Conservation (phyloP, 2,113 vertebrate species). For the Pantherophis guttatus region DNA sequence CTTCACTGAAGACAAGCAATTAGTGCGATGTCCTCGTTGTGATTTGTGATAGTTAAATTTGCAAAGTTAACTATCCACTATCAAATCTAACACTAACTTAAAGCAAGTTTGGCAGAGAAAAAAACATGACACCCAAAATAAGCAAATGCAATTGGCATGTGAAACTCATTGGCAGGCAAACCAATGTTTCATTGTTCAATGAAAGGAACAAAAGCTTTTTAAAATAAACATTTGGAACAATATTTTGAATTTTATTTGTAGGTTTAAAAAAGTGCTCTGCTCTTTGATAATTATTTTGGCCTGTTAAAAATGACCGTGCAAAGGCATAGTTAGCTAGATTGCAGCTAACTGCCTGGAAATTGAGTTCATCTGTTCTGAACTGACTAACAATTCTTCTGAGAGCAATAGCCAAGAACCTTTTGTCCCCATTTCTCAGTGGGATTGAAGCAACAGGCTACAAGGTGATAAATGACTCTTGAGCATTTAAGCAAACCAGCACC, state of each 20-base stretch:
- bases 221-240: background rate
- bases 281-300: background rate
- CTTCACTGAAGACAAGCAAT: background rate
- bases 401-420: background rate
- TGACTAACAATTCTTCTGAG: background rate
- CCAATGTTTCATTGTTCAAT: background rate
- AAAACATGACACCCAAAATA: background rate
- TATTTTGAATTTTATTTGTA: background rate
- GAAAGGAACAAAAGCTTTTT: background rate
- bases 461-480: background rate
- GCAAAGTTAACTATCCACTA: background rate
- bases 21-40: background rate
- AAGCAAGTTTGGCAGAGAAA: background rate
- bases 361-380: background rate
- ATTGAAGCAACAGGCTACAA: background rate
- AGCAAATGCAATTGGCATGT: background rate
- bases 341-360: background rate
- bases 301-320: background rate
- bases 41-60: background rate
- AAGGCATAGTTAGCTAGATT: background rate
- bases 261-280: background rate
- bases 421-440: background rate
- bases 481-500: slow-evolving; percentile 16
- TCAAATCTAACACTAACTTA: background rate
- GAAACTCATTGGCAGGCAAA: background rate